Conservation (phyloP, 2,888 invertebrate genomes). For the Polymixis lichenea region DNA sequence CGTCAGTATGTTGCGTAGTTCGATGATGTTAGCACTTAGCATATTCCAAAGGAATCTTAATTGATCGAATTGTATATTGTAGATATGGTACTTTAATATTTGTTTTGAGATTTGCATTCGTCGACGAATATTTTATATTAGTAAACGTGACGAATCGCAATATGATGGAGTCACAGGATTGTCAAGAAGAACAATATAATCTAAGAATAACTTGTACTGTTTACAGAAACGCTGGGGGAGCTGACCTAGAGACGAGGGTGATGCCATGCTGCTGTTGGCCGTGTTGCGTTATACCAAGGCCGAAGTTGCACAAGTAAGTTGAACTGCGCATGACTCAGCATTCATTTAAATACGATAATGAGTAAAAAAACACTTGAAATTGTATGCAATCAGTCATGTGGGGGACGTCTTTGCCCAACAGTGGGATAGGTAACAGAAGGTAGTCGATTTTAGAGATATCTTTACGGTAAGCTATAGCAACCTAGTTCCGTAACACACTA, state of each 20-base stretch:
- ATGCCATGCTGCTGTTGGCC: constrained; percentile 95
- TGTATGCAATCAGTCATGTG: not conserved
- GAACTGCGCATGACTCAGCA: constrained; percentile 37
- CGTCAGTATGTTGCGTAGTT: too few species aligned
- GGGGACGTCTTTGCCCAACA: not conserved
- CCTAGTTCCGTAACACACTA: too few species aligned
- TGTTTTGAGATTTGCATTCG: not conserved
- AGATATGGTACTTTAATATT: not conserved
- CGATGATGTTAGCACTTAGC: too few species aligned
- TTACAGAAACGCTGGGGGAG: constrained; percentile 89
- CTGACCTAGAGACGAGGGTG: constrained; percentile 91
- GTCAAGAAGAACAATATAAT: not conserved
- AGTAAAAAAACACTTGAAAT: constrained; percentile 9
- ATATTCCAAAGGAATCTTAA: not conserved
- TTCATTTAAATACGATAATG: constrained; percentile 35
- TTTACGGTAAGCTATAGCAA: too few species aligned
- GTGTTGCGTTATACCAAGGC: constrained; percentile 91
- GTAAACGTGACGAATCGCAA: not conserved
- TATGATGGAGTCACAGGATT: not conserved
- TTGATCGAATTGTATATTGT: not conserved
- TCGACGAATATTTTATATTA: not conserved
- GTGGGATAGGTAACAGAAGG: not conserved
- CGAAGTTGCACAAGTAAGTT: constrained; percentile 90
- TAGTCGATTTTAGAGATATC: not conserved
- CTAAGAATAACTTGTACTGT: constrained; percentile 16